Base-by-base conservation (phyloP, 2,888 invertebrate genomes). In the Gari tellinella region DNA sequence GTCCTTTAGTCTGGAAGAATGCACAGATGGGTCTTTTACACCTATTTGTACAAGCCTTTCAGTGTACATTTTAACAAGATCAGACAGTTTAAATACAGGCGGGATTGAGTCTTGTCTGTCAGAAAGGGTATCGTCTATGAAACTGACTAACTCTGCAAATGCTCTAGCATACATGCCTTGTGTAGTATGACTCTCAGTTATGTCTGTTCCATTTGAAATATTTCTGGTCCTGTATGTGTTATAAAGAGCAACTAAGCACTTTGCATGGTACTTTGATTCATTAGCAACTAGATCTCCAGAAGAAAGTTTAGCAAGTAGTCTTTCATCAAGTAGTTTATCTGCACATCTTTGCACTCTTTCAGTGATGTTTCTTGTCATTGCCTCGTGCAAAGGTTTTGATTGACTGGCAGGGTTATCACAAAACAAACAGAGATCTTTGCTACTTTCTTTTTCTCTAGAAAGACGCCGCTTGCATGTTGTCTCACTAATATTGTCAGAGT, bases 81-180 rank as follows among this genome's bases (percentile, higher is more conserved):
- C 55, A 14, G 10, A 7, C 15, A 55, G 55, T 55, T 55, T 37
- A 37, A 55, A 55, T 10, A 55, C 55, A 37, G 55, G 55, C n/a
- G n/a, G n/a, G n/a, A n/a, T n/a, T 10, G 55, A 7, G 17, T 15
- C 37, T 15, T 55, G n/a, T 17, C 37, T 5, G 37, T 26, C 31
- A 7, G 8, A 12, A 37, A 12, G 31, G 3, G 19, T 37, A 8
- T 55, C 55, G 8, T 55, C 55, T 5, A 55, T 37, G 55, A 14
- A 55, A 14, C 17, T 12, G 4, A 55, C 38, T 12, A 55, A 38
- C 23, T 55, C 55, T n/a, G 55, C 55, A 14, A 55, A 37, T 8
- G 55, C 55, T 37, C 26, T 55, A 38, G 37, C 38, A 17, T 55
- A n/a, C 8, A 12, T 8, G 21, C 10, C n/a, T n/a, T n/a, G n/a